Evolutionary conservation across 2,888 invertebrate species (phyloP).

Genomic region (Leucophenga maculata): DNA sequence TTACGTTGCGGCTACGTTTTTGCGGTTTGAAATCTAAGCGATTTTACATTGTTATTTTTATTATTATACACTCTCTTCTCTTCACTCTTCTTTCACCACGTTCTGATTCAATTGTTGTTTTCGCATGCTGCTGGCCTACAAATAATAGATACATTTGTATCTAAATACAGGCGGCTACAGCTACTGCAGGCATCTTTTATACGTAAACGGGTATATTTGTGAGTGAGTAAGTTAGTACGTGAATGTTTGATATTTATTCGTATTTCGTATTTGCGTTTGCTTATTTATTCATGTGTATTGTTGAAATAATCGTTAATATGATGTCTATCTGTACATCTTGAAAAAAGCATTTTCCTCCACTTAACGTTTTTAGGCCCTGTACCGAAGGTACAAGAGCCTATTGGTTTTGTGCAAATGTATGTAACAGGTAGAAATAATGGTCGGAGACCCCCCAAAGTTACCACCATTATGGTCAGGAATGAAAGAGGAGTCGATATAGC

Average conservation of each 20-base stretch:
- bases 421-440: too few relatives aligned
- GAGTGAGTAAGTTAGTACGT: background rate
- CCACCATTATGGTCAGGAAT: too few relatives aligned
- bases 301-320: conserved; percentile 63
- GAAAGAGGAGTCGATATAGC: too few relatives aligned
- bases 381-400: too few relatives aligned
- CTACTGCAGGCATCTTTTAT: conserved; percentile 36
- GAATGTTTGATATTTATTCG: conserved; percentile 45
- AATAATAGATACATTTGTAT: too few relatives aligned
- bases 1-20: conserved; percentile 39
- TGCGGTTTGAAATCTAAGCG: conserved; percentile 63
- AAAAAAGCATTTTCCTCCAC: too few relatives aligned
- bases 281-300: conserved; percentile 60
- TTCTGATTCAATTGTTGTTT: background rate
- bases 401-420: too few relatives aligned
- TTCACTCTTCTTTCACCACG: background rate
- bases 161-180: too few relatives aligned
- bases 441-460: too few relatives aligned
- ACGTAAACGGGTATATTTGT: conserved; percentile 55
- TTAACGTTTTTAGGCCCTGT: too few relatives aligned
- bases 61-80: conserved; percentile 39
- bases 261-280: conserved; percentile 59
- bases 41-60: conserved; percentile 67
- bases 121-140: too few relatives aligned
- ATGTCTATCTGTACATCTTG: too few relatives aligned